Percentiles rank a stretch among this genome's conserved stretches.
These are phyloP conservation scores for Alethe castanea DNA, from an alignment of 2,113 vertebrate species.

Conservation along the genomic window DNA sequence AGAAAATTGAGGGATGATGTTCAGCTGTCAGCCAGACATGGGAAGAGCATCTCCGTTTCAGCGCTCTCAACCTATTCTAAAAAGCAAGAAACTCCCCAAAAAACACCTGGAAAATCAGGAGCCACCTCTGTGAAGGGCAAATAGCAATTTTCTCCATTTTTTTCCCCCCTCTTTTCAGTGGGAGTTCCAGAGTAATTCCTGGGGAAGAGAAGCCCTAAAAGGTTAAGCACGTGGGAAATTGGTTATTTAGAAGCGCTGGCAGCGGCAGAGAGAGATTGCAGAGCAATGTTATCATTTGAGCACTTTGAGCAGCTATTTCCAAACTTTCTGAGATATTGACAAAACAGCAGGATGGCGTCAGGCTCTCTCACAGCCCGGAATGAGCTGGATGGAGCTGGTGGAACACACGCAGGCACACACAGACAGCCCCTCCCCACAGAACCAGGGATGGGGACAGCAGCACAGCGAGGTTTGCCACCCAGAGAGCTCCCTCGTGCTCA, in stretches of 20 bases:
- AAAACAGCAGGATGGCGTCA: background rate
- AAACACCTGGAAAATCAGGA: background rate
- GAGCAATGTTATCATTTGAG: background rate
- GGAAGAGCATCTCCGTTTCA: background rate
- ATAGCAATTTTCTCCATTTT: background rate
- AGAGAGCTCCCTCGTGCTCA: accelerated
- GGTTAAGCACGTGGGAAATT: background rate
- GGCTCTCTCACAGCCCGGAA: background rate
- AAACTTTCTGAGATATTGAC: conserved; percentile 18
- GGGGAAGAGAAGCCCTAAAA: background rate
- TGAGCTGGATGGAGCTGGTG: background rate
- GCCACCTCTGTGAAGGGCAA: background rate
- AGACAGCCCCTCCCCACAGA: too few relatives aligned
- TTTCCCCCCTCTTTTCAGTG: accelerated
- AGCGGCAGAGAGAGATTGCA: background rate
- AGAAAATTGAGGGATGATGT: background rate
- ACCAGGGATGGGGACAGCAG: background rate
- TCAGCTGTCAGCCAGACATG: background rate
- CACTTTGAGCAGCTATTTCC: background rate
- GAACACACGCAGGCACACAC: accelerated
- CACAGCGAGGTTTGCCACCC: background rate
- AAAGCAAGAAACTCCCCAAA: background rate
- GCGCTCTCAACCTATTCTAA: background rate
- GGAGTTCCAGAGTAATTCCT: background rate
- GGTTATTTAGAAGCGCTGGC: background rate